These are phyloP conservation scores for Formica selysi DNA, from an alignment of 1,140 invertebrate species.

Conservation along the genomic window DNA sequence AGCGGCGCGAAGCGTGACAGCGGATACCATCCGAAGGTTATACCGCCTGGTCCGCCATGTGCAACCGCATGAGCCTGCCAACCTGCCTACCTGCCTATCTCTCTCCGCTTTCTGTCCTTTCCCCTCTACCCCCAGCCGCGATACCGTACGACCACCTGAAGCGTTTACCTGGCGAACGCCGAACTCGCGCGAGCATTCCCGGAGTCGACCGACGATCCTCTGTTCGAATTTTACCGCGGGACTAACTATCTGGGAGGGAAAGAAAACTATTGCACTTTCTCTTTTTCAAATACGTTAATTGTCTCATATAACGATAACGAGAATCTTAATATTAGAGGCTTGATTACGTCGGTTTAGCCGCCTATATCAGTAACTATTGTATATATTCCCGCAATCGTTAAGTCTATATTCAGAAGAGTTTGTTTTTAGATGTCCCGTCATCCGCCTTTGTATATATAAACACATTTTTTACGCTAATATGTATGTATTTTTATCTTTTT, in stretches of 20 bases:
- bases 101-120: constrained; percentile 45
- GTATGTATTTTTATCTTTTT: too few species aligned
- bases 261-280: too few species aligned
- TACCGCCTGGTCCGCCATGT: constrained; percentile 75
- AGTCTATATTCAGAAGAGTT: too few species aligned
- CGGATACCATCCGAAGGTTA: constrained; percentile 80
- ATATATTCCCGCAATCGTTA: too few species aligned
- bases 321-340: too few species aligned
- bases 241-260: background rate
- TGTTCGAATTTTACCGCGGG: constrained; percentile 55
- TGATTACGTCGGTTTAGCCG: too few species aligned
- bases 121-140: background rate
- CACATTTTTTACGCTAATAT: too few species aligned
- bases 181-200: constrained; percentile 70
- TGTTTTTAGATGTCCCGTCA: too few species aligned
- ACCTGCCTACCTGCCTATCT: constrained; percentile 61
- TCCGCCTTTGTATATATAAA: too few species aligned
- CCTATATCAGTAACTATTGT: too few species aligned
- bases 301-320: too few species aligned
- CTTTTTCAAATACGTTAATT: too few species aligned
- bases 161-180: constrained; percentile 82
- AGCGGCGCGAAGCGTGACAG: constrained; percentile 73
- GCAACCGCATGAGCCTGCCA: constrained; percentile 30
- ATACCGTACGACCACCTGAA: constrained; percentile 76
- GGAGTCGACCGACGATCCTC: constrained; percentile 69